A percentile compares a stretch with the other conserved stretches of the same genome.
Evolutionary conservation across 2,113 vertebrate genomes (phyloP).

Genomic region (Orcinus orca): DNA sequence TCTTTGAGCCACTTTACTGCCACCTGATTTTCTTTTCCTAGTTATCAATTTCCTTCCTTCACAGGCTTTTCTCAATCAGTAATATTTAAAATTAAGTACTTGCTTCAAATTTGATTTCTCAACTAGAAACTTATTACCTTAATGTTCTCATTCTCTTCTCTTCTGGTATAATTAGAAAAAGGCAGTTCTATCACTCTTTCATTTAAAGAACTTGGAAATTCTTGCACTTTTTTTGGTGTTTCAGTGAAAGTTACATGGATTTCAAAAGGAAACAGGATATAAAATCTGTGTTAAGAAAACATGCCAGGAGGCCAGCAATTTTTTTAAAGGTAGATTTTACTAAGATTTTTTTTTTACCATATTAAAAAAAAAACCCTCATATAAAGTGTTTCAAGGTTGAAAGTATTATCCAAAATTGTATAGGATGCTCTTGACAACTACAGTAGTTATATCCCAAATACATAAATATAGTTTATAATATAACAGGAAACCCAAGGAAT

Average conservation of each 20-base stretch:
- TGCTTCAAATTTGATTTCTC: neutral
- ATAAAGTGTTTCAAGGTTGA: neutral
- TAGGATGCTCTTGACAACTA: neutral
- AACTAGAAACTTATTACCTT: neutral
- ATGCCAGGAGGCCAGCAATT: neutral
- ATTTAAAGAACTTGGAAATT: neutral
- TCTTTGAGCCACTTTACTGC: neutral
- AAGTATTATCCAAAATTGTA: neutral
- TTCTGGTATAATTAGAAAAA: neutral
- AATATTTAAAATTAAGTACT: neutral
- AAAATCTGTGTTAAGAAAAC: conserved; percentile 27
- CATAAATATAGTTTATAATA: neutral
- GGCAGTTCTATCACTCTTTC: neutral
- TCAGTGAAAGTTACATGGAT: neutral
- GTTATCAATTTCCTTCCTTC: neutral
- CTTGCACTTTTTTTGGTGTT: neutral
- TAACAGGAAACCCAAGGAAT: neutral
- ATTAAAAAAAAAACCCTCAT: neutral
- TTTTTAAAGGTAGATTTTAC: neutral
- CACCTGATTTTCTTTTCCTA: neutral
- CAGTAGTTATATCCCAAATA: neutral
- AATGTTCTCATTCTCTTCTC: neutral
- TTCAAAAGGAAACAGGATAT: conserved; percentile 23
- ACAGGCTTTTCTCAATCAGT: neutral
- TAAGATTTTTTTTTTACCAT: neutral